Evolutionary conservation across 2,888 invertebrate genomes (phyloP), one percentile per base, ranked within the genome.

Genomic region (Nomada fabriciana): DNA sequence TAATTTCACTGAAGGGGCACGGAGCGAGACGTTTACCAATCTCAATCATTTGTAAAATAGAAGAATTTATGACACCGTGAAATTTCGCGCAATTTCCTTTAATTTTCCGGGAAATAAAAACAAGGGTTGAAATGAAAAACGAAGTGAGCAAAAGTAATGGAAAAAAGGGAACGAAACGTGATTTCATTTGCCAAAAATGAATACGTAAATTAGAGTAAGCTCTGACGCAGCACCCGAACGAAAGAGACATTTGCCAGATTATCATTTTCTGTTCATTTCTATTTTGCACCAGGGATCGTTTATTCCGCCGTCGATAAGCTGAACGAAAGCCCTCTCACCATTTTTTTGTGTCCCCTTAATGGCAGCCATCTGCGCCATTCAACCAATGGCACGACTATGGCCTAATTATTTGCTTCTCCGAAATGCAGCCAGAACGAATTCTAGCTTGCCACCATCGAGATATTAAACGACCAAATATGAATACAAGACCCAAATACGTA

Each of bases 321-420:
- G 18, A 70, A 65, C 36, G 50, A 50, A 47, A 29, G 36, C 23
- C 23, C 25, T 20, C 43, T 43, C 13, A 1, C 47, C 13, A 29
- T 50, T 69, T 63, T 29, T 76, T 57, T 57, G 29, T n/a, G 1
- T 0, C 25, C 25, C 25, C 47, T 25, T 64, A 42, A 23, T 42
- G 50, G 20, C 50, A 23, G 18, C 13, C 5, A 36, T 36, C 55
- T n/a, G 50, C 11, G 13, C 63, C 42, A 36, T 67, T 52, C 52
- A 59, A 42, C 29, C 20, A 52, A 67, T 53, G 29, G 9, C 18
- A 60, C 11, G 25, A 53, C 52, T 20, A 63, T 29, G 64, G 57
- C 18, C 69, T 59, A 64, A 75, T 79, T 75, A 69, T 52, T 75
- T 29, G 18, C 53, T 13, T n/a, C 50, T 69, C 20, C 42, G 10